Percentiles rank a stretch among this genome's conserved stretches.
Conservation (phyloP, 2,113 vertebrate species). For the Castor canadensis region DNA sequence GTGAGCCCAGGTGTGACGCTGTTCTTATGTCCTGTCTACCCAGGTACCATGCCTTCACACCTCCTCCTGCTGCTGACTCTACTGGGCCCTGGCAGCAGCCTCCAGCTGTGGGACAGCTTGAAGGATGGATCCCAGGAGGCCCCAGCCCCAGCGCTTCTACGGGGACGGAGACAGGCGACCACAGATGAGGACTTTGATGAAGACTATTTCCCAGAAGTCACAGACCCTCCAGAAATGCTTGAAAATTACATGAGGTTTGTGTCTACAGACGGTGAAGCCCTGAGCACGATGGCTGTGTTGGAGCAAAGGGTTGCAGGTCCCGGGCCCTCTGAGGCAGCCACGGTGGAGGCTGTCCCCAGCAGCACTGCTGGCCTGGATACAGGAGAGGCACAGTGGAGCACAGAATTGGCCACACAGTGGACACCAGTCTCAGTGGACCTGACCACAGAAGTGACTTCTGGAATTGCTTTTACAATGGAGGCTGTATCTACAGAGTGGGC, state of each 20-base stretch:
- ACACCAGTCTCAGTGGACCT: neutral
- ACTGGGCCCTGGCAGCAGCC: neutral
- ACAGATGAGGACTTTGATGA: fast-evolving
- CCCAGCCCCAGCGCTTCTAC: neutral
- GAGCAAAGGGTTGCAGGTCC: neutral
- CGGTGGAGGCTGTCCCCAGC: fast-evolving
- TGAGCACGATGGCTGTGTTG: fast-evolving
- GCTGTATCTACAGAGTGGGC: neutral
- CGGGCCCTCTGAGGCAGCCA: neutral
- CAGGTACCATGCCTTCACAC: slow-evolving; percentile 73
- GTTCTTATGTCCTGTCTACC: neutral
- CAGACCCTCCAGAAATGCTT: neutral
- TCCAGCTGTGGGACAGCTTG: fast-evolving
- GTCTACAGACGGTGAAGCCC: fast-evolving
- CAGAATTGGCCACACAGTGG: neutral
- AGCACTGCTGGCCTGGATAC: neutral
- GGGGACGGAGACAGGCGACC: neutral
- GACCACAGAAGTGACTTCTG: neutral
- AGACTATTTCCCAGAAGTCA: fast-evolving
- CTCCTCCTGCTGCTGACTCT: slow-evolving; percentile 40
- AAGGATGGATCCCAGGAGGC: fast-evolving
- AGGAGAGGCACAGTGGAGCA: neutral
- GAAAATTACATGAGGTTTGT: fast-evolving
- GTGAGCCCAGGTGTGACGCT: neutral
- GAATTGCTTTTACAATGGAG: fast-evolving